phyloP scores from a whole-genome alignment of 2,888 invertebrate genomes.

The Pyrgus malvae region DNA sequence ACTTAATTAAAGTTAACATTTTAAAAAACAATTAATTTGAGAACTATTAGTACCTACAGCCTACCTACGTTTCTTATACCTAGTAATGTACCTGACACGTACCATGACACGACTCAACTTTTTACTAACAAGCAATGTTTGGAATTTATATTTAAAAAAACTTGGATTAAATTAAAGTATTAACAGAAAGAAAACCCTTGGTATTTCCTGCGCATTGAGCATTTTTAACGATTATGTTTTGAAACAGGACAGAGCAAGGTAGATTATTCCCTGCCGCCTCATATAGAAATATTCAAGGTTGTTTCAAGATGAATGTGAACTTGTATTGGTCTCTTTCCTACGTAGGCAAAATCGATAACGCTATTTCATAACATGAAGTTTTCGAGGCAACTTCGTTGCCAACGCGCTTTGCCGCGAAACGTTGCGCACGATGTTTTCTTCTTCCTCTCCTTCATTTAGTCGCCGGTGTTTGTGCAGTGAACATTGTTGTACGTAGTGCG shows the following conservation, averaged over 20 bases:
- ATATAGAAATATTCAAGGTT: slow-evolving; percentile 66
- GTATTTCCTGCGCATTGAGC: slow-evolving; percentile 34
- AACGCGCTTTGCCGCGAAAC: slow-evolving; percentile 58
- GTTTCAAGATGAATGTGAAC: slow-evolving; percentile 42
- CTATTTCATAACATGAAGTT: slow-evolving; percentile 53
- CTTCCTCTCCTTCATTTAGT: slow-evolving; percentile 77
- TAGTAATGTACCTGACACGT: no score
- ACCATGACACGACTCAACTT: no score
- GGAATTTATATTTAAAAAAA: no score
- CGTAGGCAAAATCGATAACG: slow-evolving; percentile 31
- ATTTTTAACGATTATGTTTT: slow-evolving; percentile 57
- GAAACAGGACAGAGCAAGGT: slow-evolving; percentile 59
- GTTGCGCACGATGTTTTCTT: slow-evolving; percentile 62
- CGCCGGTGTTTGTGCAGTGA: slow-evolving; percentile 77
- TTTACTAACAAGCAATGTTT: no score
- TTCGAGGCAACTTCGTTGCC: slow-evolving; percentile 55
- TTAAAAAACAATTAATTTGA: no score
- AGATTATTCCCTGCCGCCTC: slow-evolving; percentile 53
- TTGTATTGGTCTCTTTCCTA: slow-evolving; percentile 50
- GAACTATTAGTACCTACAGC: no score
- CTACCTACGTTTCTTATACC: no score
- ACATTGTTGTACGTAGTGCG: slow-evolving; percentile 66
- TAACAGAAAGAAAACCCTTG: slow-evolving; percentile 14
- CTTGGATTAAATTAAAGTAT: no score
- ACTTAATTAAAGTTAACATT: no score